These are phyloP conservation scores for Brachyhypopomus gauderio DNA, from an alignment of 2,113 vertebrate genomes.

Conservation along the genomic window DNA sequence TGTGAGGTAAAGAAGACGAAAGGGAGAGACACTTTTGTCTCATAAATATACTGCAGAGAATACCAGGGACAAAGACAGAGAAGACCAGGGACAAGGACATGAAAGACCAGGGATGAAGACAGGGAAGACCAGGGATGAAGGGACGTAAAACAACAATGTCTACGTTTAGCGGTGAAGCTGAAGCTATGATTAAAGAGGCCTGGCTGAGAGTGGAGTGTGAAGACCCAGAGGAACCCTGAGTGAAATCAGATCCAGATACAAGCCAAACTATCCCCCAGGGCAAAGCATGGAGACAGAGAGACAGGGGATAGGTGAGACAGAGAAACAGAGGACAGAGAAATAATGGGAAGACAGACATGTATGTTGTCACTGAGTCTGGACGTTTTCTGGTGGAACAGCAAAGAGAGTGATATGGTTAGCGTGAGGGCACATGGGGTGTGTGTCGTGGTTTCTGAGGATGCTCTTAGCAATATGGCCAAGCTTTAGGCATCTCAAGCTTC, in stretches of 20 bases:
- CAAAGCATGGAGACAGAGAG: not conserved
- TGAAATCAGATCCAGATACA: not conserved
- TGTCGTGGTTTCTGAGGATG: too few species aligned
- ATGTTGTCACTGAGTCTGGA: not conserved
- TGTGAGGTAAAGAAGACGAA: not conserved
- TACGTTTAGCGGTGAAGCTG: constrained; percentile 31
- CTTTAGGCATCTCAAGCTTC: too few species aligned
- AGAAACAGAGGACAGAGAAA: not conserved
- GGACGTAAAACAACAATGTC: not conserved
- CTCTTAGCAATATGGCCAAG: too few species aligned
- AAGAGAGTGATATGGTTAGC: not conserved
- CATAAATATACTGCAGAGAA: not conserved
- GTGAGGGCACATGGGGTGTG: too few species aligned
- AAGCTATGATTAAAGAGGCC: constrained; percentile 40
- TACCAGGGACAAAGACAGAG: not conserved
- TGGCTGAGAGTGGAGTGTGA: not conserved
- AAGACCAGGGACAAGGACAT: not conserved
- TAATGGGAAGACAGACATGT: not conserved
- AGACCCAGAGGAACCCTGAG: constrained; percentile 32
- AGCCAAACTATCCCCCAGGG: not conserved
- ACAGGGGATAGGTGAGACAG: not conserved
- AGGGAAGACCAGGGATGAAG: not conserved
- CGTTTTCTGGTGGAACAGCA: not conserved
- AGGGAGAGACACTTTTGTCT: not conserved
- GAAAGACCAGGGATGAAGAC: not conserved